Evolutionary conservation across 2,888 invertebrate species (phyloP).

Genomic region (Celastrina argiolus): DNA sequence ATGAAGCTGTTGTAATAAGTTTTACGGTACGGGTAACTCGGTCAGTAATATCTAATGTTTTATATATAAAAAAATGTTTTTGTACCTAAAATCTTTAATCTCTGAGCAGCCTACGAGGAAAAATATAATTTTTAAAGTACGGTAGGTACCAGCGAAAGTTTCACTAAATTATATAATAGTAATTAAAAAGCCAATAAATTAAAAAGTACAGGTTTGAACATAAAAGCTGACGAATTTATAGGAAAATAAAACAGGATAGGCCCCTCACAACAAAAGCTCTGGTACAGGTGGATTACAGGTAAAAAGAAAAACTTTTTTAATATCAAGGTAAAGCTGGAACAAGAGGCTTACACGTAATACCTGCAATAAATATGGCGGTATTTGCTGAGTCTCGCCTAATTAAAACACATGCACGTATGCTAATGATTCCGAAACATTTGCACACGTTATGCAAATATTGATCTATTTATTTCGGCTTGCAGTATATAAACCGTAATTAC

Average conservation of each 20-base stretch:
- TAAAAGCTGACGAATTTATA: background rate
- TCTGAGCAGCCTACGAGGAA: no score
- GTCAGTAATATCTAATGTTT: background rate
- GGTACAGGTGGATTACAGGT: slow-evolving; percentile 5
- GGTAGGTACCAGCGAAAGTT: no score
- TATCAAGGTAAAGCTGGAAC: slow-evolving; percentile 28
- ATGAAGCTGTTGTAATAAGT: slow-evolving; percentile 13
- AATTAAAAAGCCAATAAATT: background rate
- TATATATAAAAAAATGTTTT: background rate
- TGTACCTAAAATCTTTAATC: no score
- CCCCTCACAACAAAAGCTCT: background rate
- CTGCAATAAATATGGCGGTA: slow-evolving; percentile 10
- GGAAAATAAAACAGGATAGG: slow-evolving; percentile 4
- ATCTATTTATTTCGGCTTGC: background rate
- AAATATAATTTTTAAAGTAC: no score
- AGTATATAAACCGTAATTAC: background rate
- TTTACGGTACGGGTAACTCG: background rate
- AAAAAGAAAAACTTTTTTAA: slow-evolving; percentile 28
- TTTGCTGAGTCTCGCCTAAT: background rate
- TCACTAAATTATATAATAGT: background rate
- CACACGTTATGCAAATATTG: background rate
- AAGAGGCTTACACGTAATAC: slow-evolving; percentile 27
- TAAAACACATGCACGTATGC: slow-evolving; percentile 5
- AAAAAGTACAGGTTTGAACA: background rate
- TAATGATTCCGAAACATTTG: slow-evolving; percentile 8